Conservation (phyloP, 2,797 vertebrate species). For the Syngnathus acus region DNA sequence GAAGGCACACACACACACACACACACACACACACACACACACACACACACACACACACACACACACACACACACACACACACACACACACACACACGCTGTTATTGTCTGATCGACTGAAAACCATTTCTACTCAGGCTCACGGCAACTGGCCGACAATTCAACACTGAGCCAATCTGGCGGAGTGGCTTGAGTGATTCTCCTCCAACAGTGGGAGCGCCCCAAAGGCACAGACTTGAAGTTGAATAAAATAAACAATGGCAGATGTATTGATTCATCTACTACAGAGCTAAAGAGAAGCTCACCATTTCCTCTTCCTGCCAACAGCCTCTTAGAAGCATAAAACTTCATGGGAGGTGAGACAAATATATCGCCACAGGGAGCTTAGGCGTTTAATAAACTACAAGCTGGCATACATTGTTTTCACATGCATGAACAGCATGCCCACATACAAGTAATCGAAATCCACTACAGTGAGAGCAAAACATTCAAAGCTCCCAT, state of each 20-base stretch:
- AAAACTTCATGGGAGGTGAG: slow-evolving; percentile 36
- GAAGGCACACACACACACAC: slow-evolving; percentile 1
- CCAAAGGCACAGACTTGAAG: slow-evolving; percentile 24
- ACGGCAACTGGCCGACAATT: slow-evolving; percentile 11
- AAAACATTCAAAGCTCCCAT: slow-evolving; percentile 10
- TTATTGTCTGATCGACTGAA: slow-evolving; percentile 7
- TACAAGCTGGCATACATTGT: slow-evolving; percentile 3
- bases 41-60: slow-evolving; percentile 1
- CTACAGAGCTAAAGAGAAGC: slow-evolving; percentile 31
- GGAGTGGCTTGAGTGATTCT: slow-evolving; percentile 27
- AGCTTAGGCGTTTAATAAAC: slow-evolving; percentile 37
- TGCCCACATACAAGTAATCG: slow-evolving; percentile 5
- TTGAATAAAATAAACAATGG: slow-evolving; percentile 49
- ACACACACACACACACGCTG: neutral
- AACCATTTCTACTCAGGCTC: slow-evolving; percentile 19
- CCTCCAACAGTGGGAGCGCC: slow-evolving; percentile 17
- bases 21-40: neutral
- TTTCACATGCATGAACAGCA: neutral
- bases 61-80: slow-evolving; percentile 5
- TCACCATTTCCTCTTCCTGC: slow-evolving; percentile 38
- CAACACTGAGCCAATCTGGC: slow-evolving; percentile 10
- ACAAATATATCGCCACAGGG: slow-evolving; percentile 30
- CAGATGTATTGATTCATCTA: slow-evolving; percentile 48
- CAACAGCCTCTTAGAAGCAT: slow-evolving; percentile 37
- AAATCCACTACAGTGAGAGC: slow-evolving; percentile 20